These are phyloP conservation scores for Pecten maximus DNA, from an alignment of 2,888 invertebrate species.

Conservation along the genomic window DNA sequence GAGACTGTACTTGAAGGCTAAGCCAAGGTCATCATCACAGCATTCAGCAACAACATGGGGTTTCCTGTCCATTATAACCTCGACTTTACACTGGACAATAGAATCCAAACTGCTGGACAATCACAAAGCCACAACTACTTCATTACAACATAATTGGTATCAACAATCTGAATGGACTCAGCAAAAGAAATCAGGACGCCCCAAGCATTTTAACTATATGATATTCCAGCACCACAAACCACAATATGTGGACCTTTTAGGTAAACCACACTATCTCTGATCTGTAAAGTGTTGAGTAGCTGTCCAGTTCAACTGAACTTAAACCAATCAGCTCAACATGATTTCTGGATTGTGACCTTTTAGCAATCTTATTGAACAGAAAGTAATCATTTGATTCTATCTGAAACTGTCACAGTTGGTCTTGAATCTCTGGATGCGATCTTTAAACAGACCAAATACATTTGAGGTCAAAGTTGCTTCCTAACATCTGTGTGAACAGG, in stretches of 20 bases:
- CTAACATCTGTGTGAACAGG: neutral
- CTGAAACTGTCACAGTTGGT: neutral
- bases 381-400: neutral
- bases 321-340: neutral
- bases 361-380: neutral
- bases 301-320: neutral
- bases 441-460: neutral
- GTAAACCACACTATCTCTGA: neutral
- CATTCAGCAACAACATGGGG: neutral
- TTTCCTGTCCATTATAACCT: conserved; percentile 22
- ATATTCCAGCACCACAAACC: neutral
- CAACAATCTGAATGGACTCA: neutral
- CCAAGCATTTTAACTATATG: neutral
- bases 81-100: conserved; percentile 15
- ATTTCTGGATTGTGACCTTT: conserved; percentile 25
- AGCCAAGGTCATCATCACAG: neutral
- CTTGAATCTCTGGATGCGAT: neutral
- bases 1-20: neutral
- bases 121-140: conserved; percentile 27
- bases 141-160: conserved; percentile 33
- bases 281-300: neutral
- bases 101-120: conserved; percentile 9
- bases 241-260: neutral
- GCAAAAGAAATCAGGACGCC: neutral
- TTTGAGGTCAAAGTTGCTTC: neutral